A percentile compares a stretch with the other conserved stretches of the same genome.
Evolutionary conservation across 2,113 vertebrate species (phyloP).

Genomic region (Damaliscus lunatus): DNA sequence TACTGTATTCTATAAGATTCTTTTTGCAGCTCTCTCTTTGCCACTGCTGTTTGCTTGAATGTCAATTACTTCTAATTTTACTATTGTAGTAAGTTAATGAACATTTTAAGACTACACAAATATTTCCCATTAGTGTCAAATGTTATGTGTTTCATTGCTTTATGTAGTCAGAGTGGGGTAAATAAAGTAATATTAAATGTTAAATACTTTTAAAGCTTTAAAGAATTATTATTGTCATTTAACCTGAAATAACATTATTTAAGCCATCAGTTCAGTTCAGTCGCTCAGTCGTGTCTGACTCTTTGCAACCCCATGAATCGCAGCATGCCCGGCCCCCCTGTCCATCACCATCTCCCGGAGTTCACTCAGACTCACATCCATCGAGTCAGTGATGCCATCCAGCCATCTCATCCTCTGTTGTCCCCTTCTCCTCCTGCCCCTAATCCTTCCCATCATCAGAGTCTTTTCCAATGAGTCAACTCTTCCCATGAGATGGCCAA

Average conservation of each 20-base stretch:
- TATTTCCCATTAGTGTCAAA: not conserved
- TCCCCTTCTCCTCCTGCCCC: too few relatives aligned
- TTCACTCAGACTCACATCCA: too few relatives aligned
- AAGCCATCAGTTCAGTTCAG: not conserved
- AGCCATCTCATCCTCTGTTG: too few relatives aligned
- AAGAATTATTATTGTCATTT: not conserved
- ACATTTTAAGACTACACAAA: not conserved
- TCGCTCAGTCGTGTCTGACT: rapidly evolving
- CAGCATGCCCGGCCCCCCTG: too few relatives aligned
- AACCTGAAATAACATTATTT: not conserved
- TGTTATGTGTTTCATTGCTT: not conserved
- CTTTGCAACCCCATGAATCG: too few relatives aligned
- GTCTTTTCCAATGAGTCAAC: too few relatives aligned
- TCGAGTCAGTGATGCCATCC: too few relatives aligned
- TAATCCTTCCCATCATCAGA: too few relatives aligned
- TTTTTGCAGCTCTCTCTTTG: not conserved
- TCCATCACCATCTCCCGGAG: too few relatives aligned
- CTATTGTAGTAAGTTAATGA: not conserved
- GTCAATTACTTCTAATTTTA: not conserved
- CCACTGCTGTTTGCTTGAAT: not conserved
- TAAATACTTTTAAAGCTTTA: not conserved
- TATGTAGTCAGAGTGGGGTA: not conserved
- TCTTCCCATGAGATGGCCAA: too few relatives aligned
- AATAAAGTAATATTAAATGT: not conserved
- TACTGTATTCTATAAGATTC: not conserved